These are phyloP conservation scores for Malurus alboscapulatus DNA, from an alignment of 2,113 vertebrate species.

Conservation along the genomic window DNA sequence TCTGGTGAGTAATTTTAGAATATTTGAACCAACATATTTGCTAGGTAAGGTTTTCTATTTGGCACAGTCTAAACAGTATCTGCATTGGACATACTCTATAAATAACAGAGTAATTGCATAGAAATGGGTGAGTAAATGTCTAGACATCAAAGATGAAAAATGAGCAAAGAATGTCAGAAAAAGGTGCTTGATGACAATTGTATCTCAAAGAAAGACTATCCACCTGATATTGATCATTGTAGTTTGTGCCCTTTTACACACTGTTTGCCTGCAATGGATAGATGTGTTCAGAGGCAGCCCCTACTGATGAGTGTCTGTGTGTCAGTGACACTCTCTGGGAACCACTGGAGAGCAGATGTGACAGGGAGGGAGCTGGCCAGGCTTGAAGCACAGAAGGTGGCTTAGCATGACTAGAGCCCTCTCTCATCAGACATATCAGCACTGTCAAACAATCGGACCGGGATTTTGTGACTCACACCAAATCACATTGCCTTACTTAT, in stretches of 20 bases:
- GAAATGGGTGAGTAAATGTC: not conserved
- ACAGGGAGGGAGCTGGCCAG: not conserved
- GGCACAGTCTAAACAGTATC: not conserved
- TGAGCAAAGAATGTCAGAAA: not conserved
- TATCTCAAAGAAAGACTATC: not conserved
- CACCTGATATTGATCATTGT: not conserved
- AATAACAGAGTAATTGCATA: not conserved
- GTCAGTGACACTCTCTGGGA: not conserved
- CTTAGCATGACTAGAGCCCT: not conserved
- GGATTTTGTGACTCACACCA: not conserved
- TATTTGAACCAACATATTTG: not conserved
- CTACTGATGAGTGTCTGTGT: accelerated
- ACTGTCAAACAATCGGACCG: not conserved
- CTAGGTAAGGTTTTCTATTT: not conserved
- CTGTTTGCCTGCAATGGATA: not conserved
- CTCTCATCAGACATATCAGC: not conserved
- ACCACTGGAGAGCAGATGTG: not conserved
- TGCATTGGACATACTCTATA: not conserved
- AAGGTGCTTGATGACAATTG: not conserved
- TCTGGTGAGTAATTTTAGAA: not conserved
- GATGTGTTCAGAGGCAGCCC: not conserved
- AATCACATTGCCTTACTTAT: not conserved
- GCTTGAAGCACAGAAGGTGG: accelerated
- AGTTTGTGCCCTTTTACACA: not conserved
- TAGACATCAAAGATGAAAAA: not conserved